Conservation (phyloP, 2,888 invertebrate species). For the Limulus polyphemus region DNA sequence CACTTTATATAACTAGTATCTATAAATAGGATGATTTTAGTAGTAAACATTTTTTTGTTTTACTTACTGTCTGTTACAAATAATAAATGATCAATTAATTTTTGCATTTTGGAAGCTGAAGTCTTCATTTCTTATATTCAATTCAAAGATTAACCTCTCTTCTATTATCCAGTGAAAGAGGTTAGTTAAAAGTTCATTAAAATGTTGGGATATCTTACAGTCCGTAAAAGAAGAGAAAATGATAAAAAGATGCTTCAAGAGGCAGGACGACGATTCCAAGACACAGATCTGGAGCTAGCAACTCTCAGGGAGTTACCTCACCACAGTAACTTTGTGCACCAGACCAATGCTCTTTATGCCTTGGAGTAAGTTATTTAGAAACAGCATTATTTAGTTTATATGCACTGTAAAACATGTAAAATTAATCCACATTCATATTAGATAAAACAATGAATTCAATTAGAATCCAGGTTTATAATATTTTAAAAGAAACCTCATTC, state of each 20-base stretch:
- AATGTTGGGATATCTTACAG: slow-evolving; percentile 6
- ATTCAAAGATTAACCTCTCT: no score
- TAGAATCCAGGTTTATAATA: no score
- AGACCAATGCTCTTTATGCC: slow-evolving; percentile 70
- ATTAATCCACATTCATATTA: slow-evolving; percentile 5
- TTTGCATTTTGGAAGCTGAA: no score
- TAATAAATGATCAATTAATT: no score
- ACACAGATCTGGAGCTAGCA: slow-evolving; percentile 57
- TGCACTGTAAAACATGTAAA: slow-evolving; percentile 25
- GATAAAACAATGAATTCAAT: neutral
- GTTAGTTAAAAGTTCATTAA: no score
- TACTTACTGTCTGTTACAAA: no score
- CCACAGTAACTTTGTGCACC: slow-evolving; percentile 58
- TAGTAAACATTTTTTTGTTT: no score
- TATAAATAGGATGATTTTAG: no score
- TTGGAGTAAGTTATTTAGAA: slow-evolving; percentile 32
- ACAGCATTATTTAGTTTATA: slow-evolving; percentile 1
- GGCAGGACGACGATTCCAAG: slow-evolving; percentile 29
- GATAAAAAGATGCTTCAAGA: slow-evolving; percentile 56
- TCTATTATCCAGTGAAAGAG: no score
- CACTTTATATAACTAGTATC: slow-evolving; percentile 39
- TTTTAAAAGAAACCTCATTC: no score
- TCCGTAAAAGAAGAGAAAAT: slow-evolving; percentile 33
- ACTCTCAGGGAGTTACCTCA: slow-evolving; percentile 68
- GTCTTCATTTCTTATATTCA: no score